Conservation (phyloP, 2,113 vertebrate species). For the Abramis brama region DNA sequence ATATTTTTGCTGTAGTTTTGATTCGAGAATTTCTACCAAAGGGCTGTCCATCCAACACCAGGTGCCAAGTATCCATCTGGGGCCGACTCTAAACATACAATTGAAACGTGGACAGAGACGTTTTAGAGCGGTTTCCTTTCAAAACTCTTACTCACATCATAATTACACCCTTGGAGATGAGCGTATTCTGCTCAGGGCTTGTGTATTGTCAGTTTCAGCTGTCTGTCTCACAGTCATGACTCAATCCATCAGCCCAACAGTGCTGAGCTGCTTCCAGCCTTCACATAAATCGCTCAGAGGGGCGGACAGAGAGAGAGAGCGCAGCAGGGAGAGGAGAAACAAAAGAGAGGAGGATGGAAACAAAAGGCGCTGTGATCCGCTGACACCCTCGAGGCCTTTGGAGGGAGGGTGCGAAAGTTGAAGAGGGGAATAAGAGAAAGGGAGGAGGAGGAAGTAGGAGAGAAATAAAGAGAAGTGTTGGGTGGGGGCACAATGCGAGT, state of each 20-base stretch:
- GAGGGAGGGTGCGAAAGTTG: conserved; percentile 16
- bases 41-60: not conserved
- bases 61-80: not conserved
- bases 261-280: not conserved
- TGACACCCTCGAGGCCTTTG: conserved; percentile 38
- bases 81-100: not conserved
- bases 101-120: conserved; percentile 17
- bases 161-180: conserved; percentile 47
- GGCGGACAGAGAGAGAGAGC: not conserved
- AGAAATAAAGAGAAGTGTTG: conserved; percentile 18
- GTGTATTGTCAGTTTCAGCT: conserved; percentile 35
- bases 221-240: conserved; percentile 29
- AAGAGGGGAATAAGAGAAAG: conserved; percentile 22
- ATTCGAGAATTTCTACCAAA: not conserved
- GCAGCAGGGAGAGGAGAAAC: conserved; percentile 47
- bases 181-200: conserved; percentile 9
- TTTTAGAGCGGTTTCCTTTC: conserved; percentile 5
- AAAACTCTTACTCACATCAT: conserved; percentile 13
- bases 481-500: conserved; percentile 61
- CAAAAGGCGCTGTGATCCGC: conserved; percentile 61
- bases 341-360: conserved; percentile 61
- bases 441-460: conserved; percentile 29
- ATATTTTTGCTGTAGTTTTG: not conserved
- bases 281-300: conserved; percentile 30
- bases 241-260: conserved; percentile 27